Percentiles rank a stretch among this genome's conserved stretches.
phyloP scores from a whole-genome alignment of 1,140 invertebrate species.

The Nasonia vitripennis region DNA sequence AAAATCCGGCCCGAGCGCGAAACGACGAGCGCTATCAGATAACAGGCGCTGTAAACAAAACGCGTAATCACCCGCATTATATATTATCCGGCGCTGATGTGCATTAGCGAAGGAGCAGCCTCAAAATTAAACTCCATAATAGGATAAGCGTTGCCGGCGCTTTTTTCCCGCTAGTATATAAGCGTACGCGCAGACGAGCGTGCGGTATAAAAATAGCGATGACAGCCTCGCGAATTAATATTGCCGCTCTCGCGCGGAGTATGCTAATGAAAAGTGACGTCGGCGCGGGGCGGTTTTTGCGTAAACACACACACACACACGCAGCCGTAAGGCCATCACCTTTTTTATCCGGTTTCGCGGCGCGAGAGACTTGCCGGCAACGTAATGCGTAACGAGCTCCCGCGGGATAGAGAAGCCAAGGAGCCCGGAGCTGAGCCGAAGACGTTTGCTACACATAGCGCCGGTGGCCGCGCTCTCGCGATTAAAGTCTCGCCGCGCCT shows the following conservation, averaged over 20 bases:
- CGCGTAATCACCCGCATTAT: neutral
- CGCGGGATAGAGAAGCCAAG: neutral
- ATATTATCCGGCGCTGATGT: neutral
- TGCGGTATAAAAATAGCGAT: no score
- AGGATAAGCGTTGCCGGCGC: no score
- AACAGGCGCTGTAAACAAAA: neutral
- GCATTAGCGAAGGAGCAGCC: no score
- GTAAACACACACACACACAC: neutral
- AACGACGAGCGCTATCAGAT: neutral
- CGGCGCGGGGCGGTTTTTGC: no score
- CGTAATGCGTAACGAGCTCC: neutral
- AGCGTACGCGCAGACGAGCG: no score
- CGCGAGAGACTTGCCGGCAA: neutral
- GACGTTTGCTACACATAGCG: neutral
- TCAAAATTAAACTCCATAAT: no score
- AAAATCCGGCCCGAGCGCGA: neutral
- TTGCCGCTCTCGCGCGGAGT: neutral
- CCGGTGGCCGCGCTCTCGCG: neutral
- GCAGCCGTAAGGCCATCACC: neutral
- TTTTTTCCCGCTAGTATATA: no score
- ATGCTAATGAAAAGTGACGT: slow-evolving; percentile 20
- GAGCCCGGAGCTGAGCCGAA: neutral
- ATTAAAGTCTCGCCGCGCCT: neutral
- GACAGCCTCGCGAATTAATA: no score
- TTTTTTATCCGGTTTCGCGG: neutral